Base-by-base conservation (phyloP, 2,113 vertebrate species). In the Prionailurus bengalensis region DNA sequence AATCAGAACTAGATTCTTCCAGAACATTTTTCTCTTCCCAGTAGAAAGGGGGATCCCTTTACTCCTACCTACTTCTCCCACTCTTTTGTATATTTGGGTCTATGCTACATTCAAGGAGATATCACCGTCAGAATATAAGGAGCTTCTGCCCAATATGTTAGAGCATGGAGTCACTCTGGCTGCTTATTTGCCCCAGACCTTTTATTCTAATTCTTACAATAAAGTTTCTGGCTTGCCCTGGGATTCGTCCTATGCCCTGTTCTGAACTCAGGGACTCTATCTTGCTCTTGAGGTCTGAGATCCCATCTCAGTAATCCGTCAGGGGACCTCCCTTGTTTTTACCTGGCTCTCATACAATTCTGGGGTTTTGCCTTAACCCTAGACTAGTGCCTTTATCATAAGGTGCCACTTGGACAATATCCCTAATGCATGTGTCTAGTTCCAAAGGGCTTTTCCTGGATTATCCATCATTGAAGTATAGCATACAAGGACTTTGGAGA, bases 11-110 rank as follows among this genome's bases (percentile, higher is more conserved):
- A 9, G 31, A 65, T 88, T 89, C 68, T 96, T 87, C 68, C 8
- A 53, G 78, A 97, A 89, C 4, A 53, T 55, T 86, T 92, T 58
- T 92, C 89, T 92, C 66, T 83, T 90, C 45, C 51, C 14, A 29
- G 8, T 9, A 85, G 19, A 45, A 45, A 45, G 45, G 45, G 8
- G 39, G 36, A 81, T 1, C 33, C 2, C 27, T 61, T 91, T 51
- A 10, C 10, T 17, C 61, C 68, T 10, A 61, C 9, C 42, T 55
- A n/a, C 36, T 31, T 45, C 31, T 82, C 33, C 7, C 16, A 73
- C 58, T 36, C n/a, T 87, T 92, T 63, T 68, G 14, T 80, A 81
- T 42, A 79, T 84, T 97, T 61, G 53, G 48, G 7, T 81, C 13
- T 12, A 42, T 48, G 15, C 33, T 51, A 89, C 65, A 12, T 95